These are phyloP conservation scores for Papilio dardanus DNA, from an alignment of 1,140 invertebrate species.

Conservation along the genomic window DNA sequence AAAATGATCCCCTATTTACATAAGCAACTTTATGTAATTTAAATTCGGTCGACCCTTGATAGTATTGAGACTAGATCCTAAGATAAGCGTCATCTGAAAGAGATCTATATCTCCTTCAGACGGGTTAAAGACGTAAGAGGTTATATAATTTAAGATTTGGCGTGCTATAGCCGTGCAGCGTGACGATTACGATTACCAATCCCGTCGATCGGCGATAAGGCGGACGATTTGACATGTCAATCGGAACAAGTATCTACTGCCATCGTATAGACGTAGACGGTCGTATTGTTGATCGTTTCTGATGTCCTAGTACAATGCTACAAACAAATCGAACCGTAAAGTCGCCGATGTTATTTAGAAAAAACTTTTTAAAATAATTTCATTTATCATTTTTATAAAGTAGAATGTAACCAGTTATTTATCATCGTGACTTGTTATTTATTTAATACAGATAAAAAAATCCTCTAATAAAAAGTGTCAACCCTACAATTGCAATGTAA, in stretches of 20 bases:
- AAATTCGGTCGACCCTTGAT: neutral
- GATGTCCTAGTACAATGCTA: conserved; percentile 5
- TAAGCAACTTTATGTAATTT: neutral
- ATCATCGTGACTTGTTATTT: too few species aligned
- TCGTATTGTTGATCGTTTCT: conserved; percentile 78
- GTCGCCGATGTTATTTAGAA: too few species aligned
- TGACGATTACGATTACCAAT: conserved; percentile 60
- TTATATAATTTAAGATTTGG: conserved; percentile 45
- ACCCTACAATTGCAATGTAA: neutral
- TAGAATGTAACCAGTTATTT: too few species aligned
- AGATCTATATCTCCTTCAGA: neutral
- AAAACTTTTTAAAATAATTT: too few species aligned
- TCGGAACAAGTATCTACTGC: conserved; percentile 59
- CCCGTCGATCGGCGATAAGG: conserved; percentile 61
- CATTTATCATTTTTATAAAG: too few species aligned
- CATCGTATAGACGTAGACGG: conserved; percentile 70
- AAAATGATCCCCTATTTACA: too few species aligned
- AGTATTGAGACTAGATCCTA: neutral
- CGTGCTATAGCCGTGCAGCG: conserved; percentile 55
- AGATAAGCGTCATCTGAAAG: neutral
- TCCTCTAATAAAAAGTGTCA: neutral
- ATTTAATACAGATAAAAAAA: too few species aligned
- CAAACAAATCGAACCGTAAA: neutral
- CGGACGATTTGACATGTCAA: conserved; percentile 77
- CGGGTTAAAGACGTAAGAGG: conserved; percentile 13